Conservation (phyloP, 2,888 invertebrate genomes). For the Pseudococcus viburni region DNA sequence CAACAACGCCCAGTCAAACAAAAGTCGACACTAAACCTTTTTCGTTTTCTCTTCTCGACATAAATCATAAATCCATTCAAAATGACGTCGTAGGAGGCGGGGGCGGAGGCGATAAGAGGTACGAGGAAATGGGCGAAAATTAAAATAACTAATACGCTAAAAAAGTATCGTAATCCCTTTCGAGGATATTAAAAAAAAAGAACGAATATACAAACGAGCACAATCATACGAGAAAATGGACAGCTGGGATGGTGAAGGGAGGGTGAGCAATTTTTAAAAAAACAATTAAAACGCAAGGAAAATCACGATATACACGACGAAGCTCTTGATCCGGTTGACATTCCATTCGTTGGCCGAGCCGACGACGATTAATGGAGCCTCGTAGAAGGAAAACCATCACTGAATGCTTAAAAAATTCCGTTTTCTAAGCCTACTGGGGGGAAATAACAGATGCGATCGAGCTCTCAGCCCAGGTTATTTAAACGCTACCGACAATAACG, state of each 20-base stretch:
- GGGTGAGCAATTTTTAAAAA: neutral
- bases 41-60: neutral
- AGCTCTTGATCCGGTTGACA: neutral
- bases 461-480: neutral
- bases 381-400: neutral
- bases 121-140: neutral
- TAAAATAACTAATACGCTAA: neutral
- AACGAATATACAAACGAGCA: neutral
- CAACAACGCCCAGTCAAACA: neutral
- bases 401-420: constrained; percentile 33
- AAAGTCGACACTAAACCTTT: neutral
- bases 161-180: neutral
- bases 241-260: neutral
- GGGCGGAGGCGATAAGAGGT: neutral
- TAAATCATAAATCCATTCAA: neutral
- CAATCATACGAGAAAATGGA: neutral
- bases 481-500: constrained; percentile 42
- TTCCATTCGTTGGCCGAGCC: neutral
- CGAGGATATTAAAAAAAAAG: neutral
- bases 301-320: constrained; percentile 19
- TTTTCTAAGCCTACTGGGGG: constrained; percentile 18
- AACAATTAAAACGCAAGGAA: neutral
- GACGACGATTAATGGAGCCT: neutral
- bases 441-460: neutral
- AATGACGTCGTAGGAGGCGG: neutral